Evolutionary conservation across 1,140 invertebrate species (phyloP).

Genomic region (Lepidostoma basale): DNA sequence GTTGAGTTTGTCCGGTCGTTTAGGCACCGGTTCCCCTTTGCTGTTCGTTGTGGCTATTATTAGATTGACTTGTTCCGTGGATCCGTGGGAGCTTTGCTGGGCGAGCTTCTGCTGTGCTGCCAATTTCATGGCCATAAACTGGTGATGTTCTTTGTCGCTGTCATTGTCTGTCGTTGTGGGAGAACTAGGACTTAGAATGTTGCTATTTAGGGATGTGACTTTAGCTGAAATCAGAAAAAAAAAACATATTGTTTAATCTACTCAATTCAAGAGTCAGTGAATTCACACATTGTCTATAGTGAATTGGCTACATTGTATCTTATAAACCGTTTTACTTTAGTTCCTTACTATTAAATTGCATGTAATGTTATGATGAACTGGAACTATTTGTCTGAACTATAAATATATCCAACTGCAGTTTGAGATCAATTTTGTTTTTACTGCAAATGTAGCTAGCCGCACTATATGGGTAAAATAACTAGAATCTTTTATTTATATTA

Average conservation of each 20-base stretch:
- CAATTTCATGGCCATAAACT: constrained; percentile 26
- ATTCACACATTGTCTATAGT: no score
- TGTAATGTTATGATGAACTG: no score
- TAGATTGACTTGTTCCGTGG: constrained; percentile 42
- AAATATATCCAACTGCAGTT: no score
- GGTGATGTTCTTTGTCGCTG: constrained; percentile 42
- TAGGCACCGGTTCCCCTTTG: constrained; percentile 57
- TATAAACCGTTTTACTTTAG: no score
- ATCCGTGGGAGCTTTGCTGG: constrained; percentile 44
- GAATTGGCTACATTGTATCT: no score
- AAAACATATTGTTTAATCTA: background rate
- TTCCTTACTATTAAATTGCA: no score
- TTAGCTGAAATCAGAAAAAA: constrained; percentile 47
- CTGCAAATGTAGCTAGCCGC: no score
- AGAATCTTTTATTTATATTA: no score
- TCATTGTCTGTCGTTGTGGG: constrained; percentile 43
- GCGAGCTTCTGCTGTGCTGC: constrained; percentile 25
- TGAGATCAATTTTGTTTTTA: no score
- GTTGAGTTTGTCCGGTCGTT: constrained; percentile 59
- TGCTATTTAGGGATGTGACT: constrained; percentile 59
- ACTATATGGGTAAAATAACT: no score
- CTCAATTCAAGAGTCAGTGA: no score
- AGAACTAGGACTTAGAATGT: constrained; percentile 58
- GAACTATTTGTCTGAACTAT: no score
- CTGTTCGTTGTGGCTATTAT: constrained; percentile 61